Base-by-base conservation (phyloP, 2,113 vertebrate species). In the Hipposideros armiger region DNA sequence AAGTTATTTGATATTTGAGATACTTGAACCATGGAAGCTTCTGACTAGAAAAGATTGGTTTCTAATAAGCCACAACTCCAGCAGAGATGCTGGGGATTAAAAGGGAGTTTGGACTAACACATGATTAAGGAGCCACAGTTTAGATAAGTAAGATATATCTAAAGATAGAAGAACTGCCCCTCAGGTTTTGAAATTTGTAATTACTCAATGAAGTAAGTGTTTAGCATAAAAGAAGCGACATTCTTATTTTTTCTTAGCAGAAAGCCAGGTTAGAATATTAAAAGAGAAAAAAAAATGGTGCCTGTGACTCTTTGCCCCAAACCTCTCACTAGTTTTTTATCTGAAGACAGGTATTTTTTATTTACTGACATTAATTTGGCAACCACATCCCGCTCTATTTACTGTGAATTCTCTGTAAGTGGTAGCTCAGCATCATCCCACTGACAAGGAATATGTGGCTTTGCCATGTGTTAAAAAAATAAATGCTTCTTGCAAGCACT, bases 161-260 rank as follows among this genome's bases (percentile, higher is more conserved):
- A 74, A 88, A 90, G 36, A 52, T 28, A 87, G 70, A 88, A 93
- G 28, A 62, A 84, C 40, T 89, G 2, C 5, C n/a, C 15, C 87
- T 36, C 36, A 78, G 13, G 24, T 90, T 97, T 95, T 80, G 11
- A 95, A 83, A 90, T 92, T 67, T 78, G 22, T 83, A 40, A 72
- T 62, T 69, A 64, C 26, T 90, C 86, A 94, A 83, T 30, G 19
- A 78, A 91, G 22, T 70, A 66, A 90, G 67, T 91, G 30, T 50
- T 92, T 94, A 77, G 40, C 73, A 86, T 91, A 52, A 92, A 74
- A 92, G 7, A 86, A 84, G 40, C 83, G 40, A 40, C 26, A 77
- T 67, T 78, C 30, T 94, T 86, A 62, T 22, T 56, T 66, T 93
- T 94, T 69, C 66, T 93, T 89, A 78, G 11, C 32, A 88, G 14